Evolutionary conservation across 2,797 vertebrate species (phyloP).

Genomic region (Macropodus opercularis): DNA sequence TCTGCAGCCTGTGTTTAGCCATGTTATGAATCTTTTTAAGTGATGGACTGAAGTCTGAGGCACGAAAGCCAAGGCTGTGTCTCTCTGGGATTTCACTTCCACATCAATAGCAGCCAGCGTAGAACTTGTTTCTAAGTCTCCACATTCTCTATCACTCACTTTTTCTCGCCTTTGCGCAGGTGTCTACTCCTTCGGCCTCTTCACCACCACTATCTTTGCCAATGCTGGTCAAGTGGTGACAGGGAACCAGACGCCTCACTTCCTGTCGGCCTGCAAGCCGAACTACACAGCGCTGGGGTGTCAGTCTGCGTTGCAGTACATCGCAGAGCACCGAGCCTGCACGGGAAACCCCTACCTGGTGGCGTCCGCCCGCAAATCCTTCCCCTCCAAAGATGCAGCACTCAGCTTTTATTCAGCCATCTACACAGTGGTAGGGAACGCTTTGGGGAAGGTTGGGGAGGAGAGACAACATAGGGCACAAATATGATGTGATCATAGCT

Average conservation of each 20-base stretch:
- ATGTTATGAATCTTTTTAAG: slow-evolving; percentile 13
- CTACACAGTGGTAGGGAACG: slow-evolving; percentile 87
- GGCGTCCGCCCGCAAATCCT: slow-evolving; percentile 87
- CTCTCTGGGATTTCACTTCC: slow-evolving; percentile 37
- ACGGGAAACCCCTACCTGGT: slow-evolving; percentile 88
- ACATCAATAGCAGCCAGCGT: slow-evolving; percentile 22
- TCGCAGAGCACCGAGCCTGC: slow-evolving; percentile 84
- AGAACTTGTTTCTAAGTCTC: slow-evolving; percentile 9
- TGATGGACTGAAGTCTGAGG: slow-evolving; percentile 7
- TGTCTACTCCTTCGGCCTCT: slow-evolving; percentile 92
- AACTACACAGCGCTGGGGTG: slow-evolving; percentile 94
- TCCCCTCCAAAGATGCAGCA: slow-evolving; percentile 92
- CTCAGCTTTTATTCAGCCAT: slow-evolving; percentile 91
- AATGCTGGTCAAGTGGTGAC: slow-evolving; percentile 94
- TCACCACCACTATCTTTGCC: slow-evolving; percentile 93
- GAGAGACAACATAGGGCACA: background rate
- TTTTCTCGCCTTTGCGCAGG: slow-evolving; percentile 69
- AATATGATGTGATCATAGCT: too few relatives aligned
- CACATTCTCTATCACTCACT: background rate
- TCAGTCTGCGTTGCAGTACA: slow-evolving; percentile 85
- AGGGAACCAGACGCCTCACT: slow-evolving; percentile 91
- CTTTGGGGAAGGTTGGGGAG: too few relatives aligned
- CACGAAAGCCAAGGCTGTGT: slow-evolving; percentile 30
- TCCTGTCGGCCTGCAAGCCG: slow-evolving; percentile 90
- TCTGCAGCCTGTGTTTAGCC: slow-evolving; percentile 17